Evolutionary conservation across 1,140 invertebrate species (phyloP).

Genomic region (Drosophila tropicalis): DNA sequence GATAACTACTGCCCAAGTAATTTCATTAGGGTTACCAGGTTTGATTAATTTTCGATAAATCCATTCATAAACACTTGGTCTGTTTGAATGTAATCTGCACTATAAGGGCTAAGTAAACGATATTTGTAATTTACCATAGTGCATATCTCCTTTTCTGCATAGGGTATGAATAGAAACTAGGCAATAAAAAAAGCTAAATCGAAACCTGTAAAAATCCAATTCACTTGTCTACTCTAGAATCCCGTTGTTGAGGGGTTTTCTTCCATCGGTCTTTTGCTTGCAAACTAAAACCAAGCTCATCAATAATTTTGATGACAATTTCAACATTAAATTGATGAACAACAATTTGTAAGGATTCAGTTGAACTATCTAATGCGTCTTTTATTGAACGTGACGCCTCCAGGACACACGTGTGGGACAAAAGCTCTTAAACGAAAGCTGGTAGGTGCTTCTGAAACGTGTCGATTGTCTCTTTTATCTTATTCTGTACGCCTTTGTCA

Average conservation of each 20-base stretch:
- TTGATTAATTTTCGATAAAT: no score
- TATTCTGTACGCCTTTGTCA: background rate
- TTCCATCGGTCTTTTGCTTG: background rate
- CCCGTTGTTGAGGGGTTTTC: background rate
- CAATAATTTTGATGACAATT: slow-evolving; percentile 64
- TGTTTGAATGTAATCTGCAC: no score
- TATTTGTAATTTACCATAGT: background rate
- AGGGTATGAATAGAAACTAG: slow-evolving; percentile 24
- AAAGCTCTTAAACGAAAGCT: background rate
- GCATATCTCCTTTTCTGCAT: background rate
- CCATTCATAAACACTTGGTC: no score
- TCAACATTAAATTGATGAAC: slow-evolving; percentile 64
- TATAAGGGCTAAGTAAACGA: no score
- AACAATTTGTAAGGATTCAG: slow-evolving; percentile 68
- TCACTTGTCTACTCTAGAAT: background rate
- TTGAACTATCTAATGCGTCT: slow-evolving; percentile 12
- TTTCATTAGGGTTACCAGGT: no score
- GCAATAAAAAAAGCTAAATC: slow-evolving; percentile 1
- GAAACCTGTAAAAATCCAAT: background rate
- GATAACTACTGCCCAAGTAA: no score
- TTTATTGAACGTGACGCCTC: slow-evolving; percentile 27
- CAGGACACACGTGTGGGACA: slow-evolving; percentile 8
- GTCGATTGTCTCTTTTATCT: slow-evolving; percentile 13
- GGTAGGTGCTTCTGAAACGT: slow-evolving; percentile 5
- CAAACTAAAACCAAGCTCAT: slow-evolving; percentile 47